phyloP scores from a whole-genome alignment of 2,888 invertebrate species.

The Catotricha subobsoleta region DNA sequence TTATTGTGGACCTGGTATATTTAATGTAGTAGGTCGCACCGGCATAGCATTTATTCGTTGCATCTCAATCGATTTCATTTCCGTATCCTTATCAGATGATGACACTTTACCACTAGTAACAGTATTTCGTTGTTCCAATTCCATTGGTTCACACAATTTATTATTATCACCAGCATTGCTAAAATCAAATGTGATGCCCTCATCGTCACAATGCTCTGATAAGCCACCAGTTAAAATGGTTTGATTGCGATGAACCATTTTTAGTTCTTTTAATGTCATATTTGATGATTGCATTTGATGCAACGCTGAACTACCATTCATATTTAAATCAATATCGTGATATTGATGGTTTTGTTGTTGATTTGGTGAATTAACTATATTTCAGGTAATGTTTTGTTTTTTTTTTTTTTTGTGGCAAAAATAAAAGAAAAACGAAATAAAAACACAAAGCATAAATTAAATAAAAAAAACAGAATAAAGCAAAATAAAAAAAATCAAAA shows the following conservation, averaged over 20 bases:
- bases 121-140: not conserved
- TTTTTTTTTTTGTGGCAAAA: not conserved
- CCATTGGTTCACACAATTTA: not conserved
- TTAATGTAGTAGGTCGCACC: conserved; percentile 3
- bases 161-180: not conserved
- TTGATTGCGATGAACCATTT: conserved; percentile 2
- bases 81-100: not conserved
- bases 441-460: too few relatives aligned
- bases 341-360: not conserved
- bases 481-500: too few relatives aligned
- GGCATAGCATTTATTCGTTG: not conserved
- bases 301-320: not conserved
- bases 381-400: too few relatives aligned
- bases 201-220: not conserved
- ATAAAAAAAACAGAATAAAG: too few relatives aligned
- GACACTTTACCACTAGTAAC: not conserved
- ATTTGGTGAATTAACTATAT: not conserved
- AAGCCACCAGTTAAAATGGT: conserved; percentile 1
- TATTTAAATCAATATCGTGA: not conserved
- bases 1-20: not conserved
- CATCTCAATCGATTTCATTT: not conserved
- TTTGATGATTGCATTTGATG: not conserved
- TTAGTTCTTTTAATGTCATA: conserved; percentile 1
- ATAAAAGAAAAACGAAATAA: not conserved
- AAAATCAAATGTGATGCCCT: not conserved